Evolutionary conservation across 1,140 invertebrate genomes (phyloP).

Genomic region (Neodiprion fabricii): DNA sequence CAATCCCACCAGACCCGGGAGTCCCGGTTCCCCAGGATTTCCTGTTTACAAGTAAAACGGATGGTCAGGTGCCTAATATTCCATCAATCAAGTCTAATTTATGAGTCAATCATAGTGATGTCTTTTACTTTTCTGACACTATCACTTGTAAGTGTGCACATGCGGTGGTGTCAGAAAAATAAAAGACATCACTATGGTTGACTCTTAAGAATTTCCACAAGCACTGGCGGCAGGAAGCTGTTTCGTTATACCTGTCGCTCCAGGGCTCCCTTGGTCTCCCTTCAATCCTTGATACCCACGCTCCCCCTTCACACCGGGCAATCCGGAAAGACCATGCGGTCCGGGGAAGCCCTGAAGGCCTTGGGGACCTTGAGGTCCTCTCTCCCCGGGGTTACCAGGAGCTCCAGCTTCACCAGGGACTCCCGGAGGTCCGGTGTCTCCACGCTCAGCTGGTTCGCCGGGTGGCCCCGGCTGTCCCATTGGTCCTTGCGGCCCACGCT

Average conservation of each 20-base stretch:
- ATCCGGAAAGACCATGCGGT: conserved; percentile 69
- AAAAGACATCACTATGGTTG: too few species aligned
- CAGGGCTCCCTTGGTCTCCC: conserved; percentile 76
- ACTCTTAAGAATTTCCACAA: too few species aligned
- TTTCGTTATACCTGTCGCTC: conserved; percentile 60
- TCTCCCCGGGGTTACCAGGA: conserved; percentile 72
- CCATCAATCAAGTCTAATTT: too few species aligned
- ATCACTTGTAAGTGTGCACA: too few species aligned
- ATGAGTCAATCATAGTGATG: too few species aligned
- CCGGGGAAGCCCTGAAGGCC: conserved; percentile 72
- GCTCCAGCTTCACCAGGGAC: conserved; percentile 76
- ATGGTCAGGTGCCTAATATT: too few species aligned
- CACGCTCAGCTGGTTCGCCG: conserved; percentile 77
- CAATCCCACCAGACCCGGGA: conserved; percentile 68
- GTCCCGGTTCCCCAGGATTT: conserved; percentile 67
- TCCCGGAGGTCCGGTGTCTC: conserved; percentile 76
- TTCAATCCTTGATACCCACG: conserved; percentile 72
- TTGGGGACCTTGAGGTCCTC: conserved; percentile 66
- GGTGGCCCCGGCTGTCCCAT: conserved; percentile 75
- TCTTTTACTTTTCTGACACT: too few species aligned
- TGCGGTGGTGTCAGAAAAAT: too few species aligned
- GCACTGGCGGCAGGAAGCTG: too few species aligned
- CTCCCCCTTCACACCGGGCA: conserved; percentile 77
- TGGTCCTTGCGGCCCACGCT: conserved; percentile 72
- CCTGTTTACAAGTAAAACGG: conserved; percentile 46